phyloP scores from a whole-genome alignment of 2,113 vertebrate species.

The Oryzias woworae region DNA sequence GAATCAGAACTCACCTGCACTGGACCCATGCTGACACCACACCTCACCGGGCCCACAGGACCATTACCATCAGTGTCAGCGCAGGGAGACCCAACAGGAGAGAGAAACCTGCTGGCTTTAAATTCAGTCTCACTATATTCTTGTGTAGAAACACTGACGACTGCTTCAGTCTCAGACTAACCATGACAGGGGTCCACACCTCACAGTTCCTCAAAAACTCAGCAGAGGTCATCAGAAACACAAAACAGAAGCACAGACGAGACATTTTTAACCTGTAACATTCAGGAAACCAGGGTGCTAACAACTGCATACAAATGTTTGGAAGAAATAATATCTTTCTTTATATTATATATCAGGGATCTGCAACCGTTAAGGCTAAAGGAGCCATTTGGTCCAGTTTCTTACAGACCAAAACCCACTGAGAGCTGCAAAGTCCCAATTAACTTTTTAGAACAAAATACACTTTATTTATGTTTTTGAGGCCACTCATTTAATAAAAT shows the following conservation, averaged over 20 bases:
- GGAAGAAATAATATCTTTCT: too few species aligned
- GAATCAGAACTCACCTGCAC: slow-evolving; percentile 31
- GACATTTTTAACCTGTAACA: too few species aligned
- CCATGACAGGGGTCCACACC: slow-evolving; percentile 7
- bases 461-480: too few species aligned
- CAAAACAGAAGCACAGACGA: slow-evolving; percentile 51
- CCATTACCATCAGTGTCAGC: slow-evolving; percentile 27
- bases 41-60: slow-evolving; percentile 24
- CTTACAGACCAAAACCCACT: too few species aligned
- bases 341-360: too few species aligned
- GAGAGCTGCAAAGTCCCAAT: too few species aligned
- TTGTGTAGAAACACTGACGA: slow-evolving; percentile 24
- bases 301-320: too few species aligned
- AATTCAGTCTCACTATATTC: slow-evolving; percentile 21
- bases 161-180: slow-evolving; percentile 11
- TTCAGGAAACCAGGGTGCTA: too few species aligned
- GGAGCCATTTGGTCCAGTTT: too few species aligned
- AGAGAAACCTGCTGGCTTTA: slow-evolving; percentile 16
- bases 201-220: slow-evolving; percentile 51
- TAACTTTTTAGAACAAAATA: too few species aligned
- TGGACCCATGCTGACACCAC: slow-evolving; percentile 29
- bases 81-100: slow-evolving; percentile 21
- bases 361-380: too few species aligned
- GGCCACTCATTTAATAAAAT: too few species aligned
- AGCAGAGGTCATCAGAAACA: slow-evolving; percentile 53